Evolutionary conservation across 2,797 vertebrate genomes (phyloP).

Genomic region (Zenarchopterus dispar): DNA sequence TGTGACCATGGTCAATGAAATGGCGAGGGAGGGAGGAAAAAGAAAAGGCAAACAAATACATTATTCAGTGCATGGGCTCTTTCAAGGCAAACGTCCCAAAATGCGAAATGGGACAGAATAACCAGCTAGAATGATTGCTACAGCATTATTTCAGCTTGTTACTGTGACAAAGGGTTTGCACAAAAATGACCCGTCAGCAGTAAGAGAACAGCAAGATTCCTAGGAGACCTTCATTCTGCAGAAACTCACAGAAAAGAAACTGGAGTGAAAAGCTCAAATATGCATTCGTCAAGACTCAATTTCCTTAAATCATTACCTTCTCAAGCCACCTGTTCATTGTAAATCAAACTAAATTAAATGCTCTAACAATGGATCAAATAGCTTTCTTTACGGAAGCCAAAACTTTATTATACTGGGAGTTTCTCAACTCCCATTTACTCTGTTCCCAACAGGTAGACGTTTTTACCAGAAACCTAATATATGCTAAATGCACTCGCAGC

Average conservation of each 20-base stretch:
- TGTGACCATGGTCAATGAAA: constrained; percentile 76
- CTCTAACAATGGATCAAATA: too few relatives aligned
- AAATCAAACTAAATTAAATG: too few relatives aligned
- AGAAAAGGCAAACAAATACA: constrained; percentile 68
- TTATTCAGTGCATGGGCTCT: constrained; percentile 62
- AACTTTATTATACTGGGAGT: background rate
- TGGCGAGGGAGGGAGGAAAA: constrained; percentile 47
- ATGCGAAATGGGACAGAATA: constrained; percentile 66
- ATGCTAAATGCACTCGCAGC: background rate
- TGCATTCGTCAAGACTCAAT: constrained; percentile 1
- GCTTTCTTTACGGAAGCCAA: too few relatives aligned
- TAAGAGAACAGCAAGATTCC: constrained; percentile 34
- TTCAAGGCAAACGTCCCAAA: constrained; percentile 65
- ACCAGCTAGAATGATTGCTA: constrained; percentile 48
- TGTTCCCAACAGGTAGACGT: background rate
- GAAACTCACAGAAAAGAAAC: constrained; percentile 21
- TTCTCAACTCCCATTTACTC: background rate
- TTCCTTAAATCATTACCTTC: too few relatives aligned
- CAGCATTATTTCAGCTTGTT: constrained; percentile 51
- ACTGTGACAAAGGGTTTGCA: constrained; percentile 42
- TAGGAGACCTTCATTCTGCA: constrained; percentile 37
- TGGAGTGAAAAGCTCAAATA: constrained; percentile 6
- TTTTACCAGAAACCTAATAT: background rate
- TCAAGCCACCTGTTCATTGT: too few relatives aligned
- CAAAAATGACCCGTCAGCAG: constrained; percentile 58